phyloP scores from a whole-genome alignment of 2,797 vertebrate genomes.

The Crypturellus tataupa region DNA sequence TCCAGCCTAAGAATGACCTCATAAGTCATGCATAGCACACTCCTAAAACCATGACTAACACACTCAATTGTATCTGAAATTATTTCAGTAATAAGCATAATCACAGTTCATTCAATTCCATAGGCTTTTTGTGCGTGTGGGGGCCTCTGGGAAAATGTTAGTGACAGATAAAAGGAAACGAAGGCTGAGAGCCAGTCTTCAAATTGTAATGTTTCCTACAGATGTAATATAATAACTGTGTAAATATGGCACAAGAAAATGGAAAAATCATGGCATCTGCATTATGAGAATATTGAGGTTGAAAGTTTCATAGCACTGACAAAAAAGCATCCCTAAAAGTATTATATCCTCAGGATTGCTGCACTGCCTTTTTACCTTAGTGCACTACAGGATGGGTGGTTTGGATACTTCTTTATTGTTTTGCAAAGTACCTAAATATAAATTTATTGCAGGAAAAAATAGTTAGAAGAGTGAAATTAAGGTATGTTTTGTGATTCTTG shows the following conservation, averaged over 20 bases:
- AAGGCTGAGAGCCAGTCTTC: not conserved
- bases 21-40: not conserved
- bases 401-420: not conserved
- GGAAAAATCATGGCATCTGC: not conserved
- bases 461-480: not conserved
- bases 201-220: not conserved
- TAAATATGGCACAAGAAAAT: not conserved
- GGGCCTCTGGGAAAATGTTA: not conserved
- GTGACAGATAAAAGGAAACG: not conserved
- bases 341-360: not conserved
- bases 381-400: no score
- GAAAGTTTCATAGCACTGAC: not conserved
- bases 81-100: not conserved
- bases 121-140: not conserved
- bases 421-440: rapidly evolving
- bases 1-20: not conserved
- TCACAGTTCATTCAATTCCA: not conserved
- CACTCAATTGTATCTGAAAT: not conserved
- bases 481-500: not conserved
- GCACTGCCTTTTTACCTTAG: not conserved
- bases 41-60: not conserved
- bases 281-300: not conserved
- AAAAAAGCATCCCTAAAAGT: not conserved
- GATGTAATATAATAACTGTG: not conserved
- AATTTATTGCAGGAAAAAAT: not conserved